Conservation (phyloP, 2,113 vertebrate species). For the Stercorarius parasiticus region DNA sequence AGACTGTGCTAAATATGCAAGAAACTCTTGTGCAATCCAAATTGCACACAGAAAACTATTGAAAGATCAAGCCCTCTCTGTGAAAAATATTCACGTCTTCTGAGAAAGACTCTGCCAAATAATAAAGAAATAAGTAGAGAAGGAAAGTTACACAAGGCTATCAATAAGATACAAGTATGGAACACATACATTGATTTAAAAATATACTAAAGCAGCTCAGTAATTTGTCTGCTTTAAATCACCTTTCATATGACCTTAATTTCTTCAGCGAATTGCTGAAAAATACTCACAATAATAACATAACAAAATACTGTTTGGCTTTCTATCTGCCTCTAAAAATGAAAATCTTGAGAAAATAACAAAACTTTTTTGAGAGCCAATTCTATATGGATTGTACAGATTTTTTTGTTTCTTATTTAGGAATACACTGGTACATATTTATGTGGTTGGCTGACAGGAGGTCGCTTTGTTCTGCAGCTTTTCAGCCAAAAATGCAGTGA, state of each 20-base stretch:
- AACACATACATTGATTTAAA: not conserved
- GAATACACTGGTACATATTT: not conserved
- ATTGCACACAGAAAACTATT: not conserved
- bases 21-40: not conserved
- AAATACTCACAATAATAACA: not conserved
- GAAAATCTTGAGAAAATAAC: not conserved
- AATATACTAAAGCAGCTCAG: not conserved
- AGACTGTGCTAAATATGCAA: not conserved
- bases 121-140: not conserved
- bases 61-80: not conserved
- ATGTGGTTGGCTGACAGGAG: not conserved
- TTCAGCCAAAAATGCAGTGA: not conserved
- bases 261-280: not conserved
- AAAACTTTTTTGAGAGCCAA: not conserved
- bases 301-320: not conserved
- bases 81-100: not conserved
- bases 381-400: not conserved
- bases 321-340: not conserved
- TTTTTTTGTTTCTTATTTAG: not conserved
- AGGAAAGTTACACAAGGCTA: not conserved
- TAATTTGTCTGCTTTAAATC: not conserved
- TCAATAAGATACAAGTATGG: not conserved
- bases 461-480: not conserved
- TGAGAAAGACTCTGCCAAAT: not conserved
- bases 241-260: not conserved